Base-by-base conservation (phyloP, 2,113 vertebrate genomes). In the Prochilodus magdalenae region DNA sequence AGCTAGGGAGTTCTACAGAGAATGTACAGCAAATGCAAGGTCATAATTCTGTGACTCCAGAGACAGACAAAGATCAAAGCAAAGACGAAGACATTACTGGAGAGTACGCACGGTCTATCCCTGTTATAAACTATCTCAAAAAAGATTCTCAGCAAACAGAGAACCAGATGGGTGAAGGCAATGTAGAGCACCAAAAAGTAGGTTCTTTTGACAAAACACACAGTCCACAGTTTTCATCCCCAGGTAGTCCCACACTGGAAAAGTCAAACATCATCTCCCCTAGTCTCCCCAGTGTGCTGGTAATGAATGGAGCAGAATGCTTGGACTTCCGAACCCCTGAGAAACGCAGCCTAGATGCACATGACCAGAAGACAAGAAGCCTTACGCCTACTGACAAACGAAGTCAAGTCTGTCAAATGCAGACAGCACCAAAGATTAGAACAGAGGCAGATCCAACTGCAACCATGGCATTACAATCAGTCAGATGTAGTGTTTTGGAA, bases 121-220 rank as follows among this genome's bases (percentile, higher is more conserved):
- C 94, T 36, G 94, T 94, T 57, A 95, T 95, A 79, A 94, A 91
- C 83, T 95, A 92, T 59, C 90, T 87, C 4, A 86, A 89, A n/a
- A 85, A 89, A 51, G 91, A 73, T 33, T 91, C 74, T 83, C 82
- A 20, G 81, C 84, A 66, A 73, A 66, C 44, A 47, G 73, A 80
- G 11, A 75, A 67, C 57, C 73, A 83, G 75, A 24, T 67, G 15
- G 27, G 63, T 53, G 81, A 93, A 66, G 49, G 79, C 18, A 77
- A 80, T 22, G 79, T 71, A 22, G 75, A 89, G 57, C 88, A 83
- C 75, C 90, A 88, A 65, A 83, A 69, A 78, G 55, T 86, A 79
- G 84, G 79, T 65, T 69, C 83, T 73, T 47, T 82, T 47, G 89
- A 89, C 63, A 84, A 87, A 87, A 73, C 79, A 81, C 55, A 80